Evolutionary conservation across 2,797 vertebrate species (phyloP).

Genomic region (Phataginus tetradactyla): DNA sequence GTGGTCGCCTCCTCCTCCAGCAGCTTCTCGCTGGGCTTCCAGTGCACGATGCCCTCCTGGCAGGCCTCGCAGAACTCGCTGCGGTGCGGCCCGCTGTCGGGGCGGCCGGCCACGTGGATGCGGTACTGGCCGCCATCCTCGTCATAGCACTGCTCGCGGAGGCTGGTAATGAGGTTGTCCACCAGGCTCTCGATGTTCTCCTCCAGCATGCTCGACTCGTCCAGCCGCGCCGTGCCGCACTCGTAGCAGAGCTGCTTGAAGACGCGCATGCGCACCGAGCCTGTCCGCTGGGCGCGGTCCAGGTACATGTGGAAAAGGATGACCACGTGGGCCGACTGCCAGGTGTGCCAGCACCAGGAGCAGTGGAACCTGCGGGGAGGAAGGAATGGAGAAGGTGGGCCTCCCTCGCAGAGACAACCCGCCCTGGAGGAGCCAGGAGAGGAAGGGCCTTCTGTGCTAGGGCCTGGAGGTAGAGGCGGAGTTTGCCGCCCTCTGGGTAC

Average conservation of each 20-base stretch:
- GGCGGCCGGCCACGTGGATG: conserved; percentile 77
- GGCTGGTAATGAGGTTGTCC: conserved; percentile 79
- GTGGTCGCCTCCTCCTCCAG: conserved; percentile 65
- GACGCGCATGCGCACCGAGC: conserved; percentile 79
- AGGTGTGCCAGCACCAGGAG: conserved; percentile 80
- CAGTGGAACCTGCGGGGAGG: conserved; percentile 81
- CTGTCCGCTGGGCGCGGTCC: conserved; percentile 58
- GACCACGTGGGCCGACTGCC: conserved; percentile 80
- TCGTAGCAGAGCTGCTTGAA: conserved; percentile 82
- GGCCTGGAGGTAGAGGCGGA: neutral
- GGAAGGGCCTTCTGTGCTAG: neutral
- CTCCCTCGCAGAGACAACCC: neutral
- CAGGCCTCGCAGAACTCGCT: conserved; percentile 79
- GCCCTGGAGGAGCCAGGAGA: neutral
- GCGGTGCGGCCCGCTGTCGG: conserved; percentile 71
- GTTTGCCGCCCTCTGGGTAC: neutral
- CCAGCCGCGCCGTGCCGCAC: conserved; percentile 63
- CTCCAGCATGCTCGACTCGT: conserved; percentile 77
- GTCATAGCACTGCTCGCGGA: conserved; percentile 78
- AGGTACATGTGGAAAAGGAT: conserved; percentile 83
- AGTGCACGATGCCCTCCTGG: conserved; percentile 76
- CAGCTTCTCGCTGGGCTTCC: conserved; percentile 75
- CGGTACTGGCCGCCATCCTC: conserved; percentile 73
- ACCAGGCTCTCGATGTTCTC: conserved; percentile 78
- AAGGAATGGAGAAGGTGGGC: neutral